Base-by-base conservation (phyloP, 2,113 vertebrate species). In the Archocentrus centrarchus region DNA sequence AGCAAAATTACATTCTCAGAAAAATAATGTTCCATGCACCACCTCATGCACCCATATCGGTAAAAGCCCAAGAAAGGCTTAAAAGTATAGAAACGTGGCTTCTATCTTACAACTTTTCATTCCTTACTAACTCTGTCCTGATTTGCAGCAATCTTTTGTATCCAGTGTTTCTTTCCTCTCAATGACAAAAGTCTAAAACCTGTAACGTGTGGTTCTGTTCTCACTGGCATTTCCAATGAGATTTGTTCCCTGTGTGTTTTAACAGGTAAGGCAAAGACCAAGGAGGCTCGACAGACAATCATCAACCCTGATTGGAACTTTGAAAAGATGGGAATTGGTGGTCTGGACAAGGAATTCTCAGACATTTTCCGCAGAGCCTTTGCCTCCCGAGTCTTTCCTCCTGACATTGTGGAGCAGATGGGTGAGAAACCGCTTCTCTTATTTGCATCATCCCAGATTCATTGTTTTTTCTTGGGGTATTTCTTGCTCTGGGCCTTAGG, bases 231-330 rank as follows among this genome's bases (percentile, higher is more conserved):
- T 32, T 53, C 24, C 66, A 53, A 2, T 66, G 24, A 63, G 2
- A 55, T 11, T n/a, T 1, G 2, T 13, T n/a, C 10, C 17, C 3
- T 50, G 1, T 8, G 5, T 61, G 1, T 70, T 77, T 53, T 5
- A 24, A 15, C 61, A 99, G 98, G 98, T 5, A 99, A 99, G 92
- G 96, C 98, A 77, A 99, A 99, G 95, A 99, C 98, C 87, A 99
- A 98, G 93, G 98, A 99, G 91, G 97, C 97, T 1, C 96, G 98
- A 2, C 98, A 99, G 92, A 97, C 97, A 0, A 99, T 99, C 94
- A 99, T 99, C 92, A 99, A 99, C 91, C 98, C 98, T 0, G 98
- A 99, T 86, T 99, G 98, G 98, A 99, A 99, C 91, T 99, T 99
- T 94, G 98, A 99, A 94, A 98, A 98, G 86, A 99, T 99, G 98